A percentile compares a stretch with the other conserved stretches of the same genome.
Conservation (phyloP, 2,888 invertebrate species). For the Drepanosiphum platanoidis region DNA sequence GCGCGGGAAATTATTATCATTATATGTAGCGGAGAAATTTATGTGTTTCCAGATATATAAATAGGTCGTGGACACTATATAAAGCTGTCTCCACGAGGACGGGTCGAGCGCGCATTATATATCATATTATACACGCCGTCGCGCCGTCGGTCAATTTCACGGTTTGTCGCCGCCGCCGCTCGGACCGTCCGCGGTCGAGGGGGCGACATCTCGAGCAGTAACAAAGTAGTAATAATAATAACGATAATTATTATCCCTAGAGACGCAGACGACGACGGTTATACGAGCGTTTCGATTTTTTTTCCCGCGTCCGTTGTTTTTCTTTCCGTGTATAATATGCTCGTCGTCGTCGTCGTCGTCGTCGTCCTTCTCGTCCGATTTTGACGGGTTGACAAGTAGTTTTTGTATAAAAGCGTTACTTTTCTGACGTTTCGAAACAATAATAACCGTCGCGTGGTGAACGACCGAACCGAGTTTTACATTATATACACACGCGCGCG, state of each 20-base stretch:
- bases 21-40: neutral
- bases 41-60: neutral
- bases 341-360: too few relatives aligned
- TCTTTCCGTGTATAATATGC: neutral
- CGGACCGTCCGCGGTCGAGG: neutral
- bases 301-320: neutral
- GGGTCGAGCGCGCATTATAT: neutral
- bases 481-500: constrained; percentile 2
- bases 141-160: constrained; percentile 35
- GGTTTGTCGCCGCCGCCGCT: neutral
- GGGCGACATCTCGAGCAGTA: neutral
- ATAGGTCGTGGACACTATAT: neutral
- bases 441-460: constrained; percentile 27
- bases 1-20: neutral
- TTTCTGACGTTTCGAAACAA: constrained; percentile 50
- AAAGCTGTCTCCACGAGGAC: neutral
- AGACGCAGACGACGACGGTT: neutral
- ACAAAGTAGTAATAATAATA: constrained; percentile 2
- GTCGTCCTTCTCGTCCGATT: neutral
- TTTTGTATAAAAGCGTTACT: constrained; percentile 45
- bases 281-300: neutral
- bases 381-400: constrained; percentile 57
- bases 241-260: neutral
- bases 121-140: neutral
- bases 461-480: constrained; percentile 29